phyloP scores from a whole-genome alignment of 2,113 vertebrate species.

The Scytalopus superciliaris region DNA sequence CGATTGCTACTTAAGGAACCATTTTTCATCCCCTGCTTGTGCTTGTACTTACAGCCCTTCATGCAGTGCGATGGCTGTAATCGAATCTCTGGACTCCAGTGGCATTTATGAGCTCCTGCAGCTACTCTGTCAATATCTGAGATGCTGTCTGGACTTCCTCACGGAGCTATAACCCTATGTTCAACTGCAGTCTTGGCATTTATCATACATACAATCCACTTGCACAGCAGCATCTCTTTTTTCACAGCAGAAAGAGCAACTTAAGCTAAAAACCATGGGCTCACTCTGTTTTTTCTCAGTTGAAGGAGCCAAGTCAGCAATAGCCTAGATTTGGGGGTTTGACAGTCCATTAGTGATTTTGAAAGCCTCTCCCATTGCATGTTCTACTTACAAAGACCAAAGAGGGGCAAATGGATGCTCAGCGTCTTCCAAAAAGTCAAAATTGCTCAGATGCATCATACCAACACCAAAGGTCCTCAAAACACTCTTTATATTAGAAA shows the following conservation, averaged over 20 bases:
- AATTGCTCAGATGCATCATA: neutral
- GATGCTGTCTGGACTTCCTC: conserved; percentile 46
- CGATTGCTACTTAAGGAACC: neutral
- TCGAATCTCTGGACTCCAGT: conserved; percentile 47
- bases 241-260: conserved; percentile 18
- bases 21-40: conserved; percentile 17
- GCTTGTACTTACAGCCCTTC: neutral
- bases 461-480: neutral
- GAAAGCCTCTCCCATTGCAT: neutral
- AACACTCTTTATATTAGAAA: neutral
- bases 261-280: neutral
- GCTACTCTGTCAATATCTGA: conserved; percentile 42
- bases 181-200: conserved; percentile 28
- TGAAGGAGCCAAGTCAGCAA: neutral
- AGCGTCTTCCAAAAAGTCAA: neutral
- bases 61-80: conserved; percentile 4
- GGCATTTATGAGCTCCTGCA: conserved; percentile 55
- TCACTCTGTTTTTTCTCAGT: neutral
- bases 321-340: neutral
- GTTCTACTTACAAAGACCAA: neutral
- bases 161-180: neutral
- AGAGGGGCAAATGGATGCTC: neutral
- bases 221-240: neutral
- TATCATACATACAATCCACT: neutral
- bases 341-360: neutral